Evolutionary conservation across 2,888 invertebrate genomes (phyloP).

Genomic region (Conops quadrifasciatus): DNA sequence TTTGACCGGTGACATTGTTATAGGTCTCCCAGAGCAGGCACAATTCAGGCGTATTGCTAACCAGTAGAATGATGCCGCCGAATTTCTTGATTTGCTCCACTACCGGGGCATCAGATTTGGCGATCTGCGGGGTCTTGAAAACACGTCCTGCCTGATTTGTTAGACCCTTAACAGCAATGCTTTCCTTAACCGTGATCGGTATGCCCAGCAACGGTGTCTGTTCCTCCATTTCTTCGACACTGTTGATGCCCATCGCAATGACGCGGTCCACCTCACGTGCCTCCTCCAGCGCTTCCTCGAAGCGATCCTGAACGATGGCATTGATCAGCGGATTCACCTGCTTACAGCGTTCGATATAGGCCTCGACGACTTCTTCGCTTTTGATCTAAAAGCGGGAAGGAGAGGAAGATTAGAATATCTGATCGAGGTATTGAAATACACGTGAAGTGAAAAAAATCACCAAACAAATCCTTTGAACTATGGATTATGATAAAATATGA

Average conservation of each 20-base stretch:
- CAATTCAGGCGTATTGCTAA: conserved; percentile 90
- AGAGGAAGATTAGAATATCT: conserved; percentile 17
- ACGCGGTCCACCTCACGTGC: conserved; percentile 77
- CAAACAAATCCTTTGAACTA: not conserved
- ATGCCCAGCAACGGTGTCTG: conserved; percentile 82
- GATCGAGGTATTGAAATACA: not conserved
- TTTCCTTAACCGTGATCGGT: conserved; percentile 87
- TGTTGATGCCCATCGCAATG: conserved; percentile 69
- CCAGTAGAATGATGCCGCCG: conserved; percentile 84
- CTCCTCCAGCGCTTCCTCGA: conserved; percentile 77
- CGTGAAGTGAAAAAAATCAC: not conserved
- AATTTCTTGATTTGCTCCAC: conserved; percentile 76
- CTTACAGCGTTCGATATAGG: conserved; percentile 79
- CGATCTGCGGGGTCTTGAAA: conserved; percentile 69
- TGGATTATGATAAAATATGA: no score
- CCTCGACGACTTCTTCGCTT: conserved; percentile 74
- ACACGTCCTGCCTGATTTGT: conserved; percentile 79
- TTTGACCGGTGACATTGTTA: conserved; percentile 86
- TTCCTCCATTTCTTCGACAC: conserved; percentile 71
- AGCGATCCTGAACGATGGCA: conserved; percentile 82
- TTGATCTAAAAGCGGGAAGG: conserved; percentile 68
- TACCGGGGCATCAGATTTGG: conserved; percentile 77
- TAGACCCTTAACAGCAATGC: conserved; percentile 80
- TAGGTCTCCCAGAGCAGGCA: conserved; percentile 92
- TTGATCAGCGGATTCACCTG: conserved; percentile 82